Base-by-base conservation (phyloP, 2,888 invertebrate species). In the Euplexia lucipara region DNA sequence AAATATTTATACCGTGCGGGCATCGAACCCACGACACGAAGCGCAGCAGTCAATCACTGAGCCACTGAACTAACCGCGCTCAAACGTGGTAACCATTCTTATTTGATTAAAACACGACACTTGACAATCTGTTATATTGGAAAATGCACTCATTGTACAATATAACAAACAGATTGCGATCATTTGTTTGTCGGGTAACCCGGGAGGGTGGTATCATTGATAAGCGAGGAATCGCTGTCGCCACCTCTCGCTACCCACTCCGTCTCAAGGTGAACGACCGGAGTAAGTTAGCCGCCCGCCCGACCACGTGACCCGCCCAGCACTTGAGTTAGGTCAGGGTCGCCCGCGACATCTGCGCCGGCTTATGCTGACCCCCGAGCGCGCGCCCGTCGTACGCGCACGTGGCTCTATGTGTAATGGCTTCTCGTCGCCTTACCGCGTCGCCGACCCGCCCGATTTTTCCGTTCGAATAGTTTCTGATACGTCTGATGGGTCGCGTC, bases 311-410 rank as follows among this genome's bases (percentile, higher is more conserved):
- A 92, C 93, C 92, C 92, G 90, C 92, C 91, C 93, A 91, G 86
- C 90, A 88, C 92, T 92, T 94, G 91, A 83, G 91, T 90, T 93
- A 93, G 95, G 95, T 95, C 95, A 95, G 90, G 95, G 95, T 92
- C 93, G 81, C 81, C 79, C 85, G 88, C 87, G 89, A 89, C 90
- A 88, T 88, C 86, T 83, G 82, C 83, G 80, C 87, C 83, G 86
- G 78, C 86, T 84, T 81, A 83, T 75, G 71, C 73, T 87, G 92
- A 90, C 84, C 91, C 86, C 76, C 77, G 57, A 42, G 57, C 62
- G 62, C 26, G 54, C 67, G 65, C 32, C 48, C 57, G 65, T 66
- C 75, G 56, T 45, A 41, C 67, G 69, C 62, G 65, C 62, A 62
- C 64, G 60, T 62, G 80, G 88, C 60, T 81, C 89, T 79, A 66